These are phyloP conservation scores for Rhaphigaster nebulosa DNA, from an alignment of 2,888 invertebrate genomes.

Conservation along the genomic window DNA sequence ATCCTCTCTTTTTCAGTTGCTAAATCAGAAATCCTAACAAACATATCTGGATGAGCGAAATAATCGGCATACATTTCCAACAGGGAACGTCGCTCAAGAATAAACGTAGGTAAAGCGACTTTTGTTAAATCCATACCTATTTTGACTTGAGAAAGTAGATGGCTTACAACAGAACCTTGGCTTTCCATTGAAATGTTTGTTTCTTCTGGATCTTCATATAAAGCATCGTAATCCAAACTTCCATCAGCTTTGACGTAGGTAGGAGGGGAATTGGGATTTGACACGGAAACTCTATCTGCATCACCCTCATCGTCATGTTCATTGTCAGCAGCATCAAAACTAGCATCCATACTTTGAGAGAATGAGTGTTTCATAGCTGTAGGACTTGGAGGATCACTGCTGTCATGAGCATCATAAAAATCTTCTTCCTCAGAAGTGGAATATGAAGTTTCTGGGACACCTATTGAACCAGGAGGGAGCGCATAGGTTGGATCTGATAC, in stretches of 20 bases:
- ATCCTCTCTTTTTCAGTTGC: slow-evolving; percentile 89
- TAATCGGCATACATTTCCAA: slow-evolving; percentile 99
- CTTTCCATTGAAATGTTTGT: slow-evolving; percentile 90
- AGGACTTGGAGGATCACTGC: slow-evolving; percentile 68
- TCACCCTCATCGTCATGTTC: slow-evolving; percentile 32
- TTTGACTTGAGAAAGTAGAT: slow-evolving; percentile 96
- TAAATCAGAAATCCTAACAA: slow-evolving; percentile 90
- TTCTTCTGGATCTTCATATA: slow-evolving; percentile 92
- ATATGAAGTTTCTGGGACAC: slow-evolving; percentile 91
- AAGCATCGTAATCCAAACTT: slow-evolving; percentile 85
- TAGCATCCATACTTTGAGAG: slow-evolving; percentile 35
- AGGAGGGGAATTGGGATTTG: slow-evolving; percentile 29
- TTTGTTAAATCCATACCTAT: slow-evolving; percentile 99
- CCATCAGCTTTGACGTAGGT: slow-evolving; percentile 73
- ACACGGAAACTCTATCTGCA: background rate
- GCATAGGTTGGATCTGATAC: slow-evolving; percentile 22
- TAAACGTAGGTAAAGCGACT: slow-evolving; percentile 98
- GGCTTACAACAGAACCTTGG: slow-evolving; percentile 97
- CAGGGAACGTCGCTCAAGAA: slow-evolving; percentile 95
- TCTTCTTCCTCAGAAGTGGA: slow-evolving; percentile 98
- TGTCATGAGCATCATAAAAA: slow-evolving; percentile 93
- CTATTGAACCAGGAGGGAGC: slow-evolving; percentile 68
- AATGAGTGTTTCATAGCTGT: slow-evolving; percentile 34
- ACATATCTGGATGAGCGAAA: slow-evolving; percentile 98
- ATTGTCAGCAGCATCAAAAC: slow-evolving; percentile 50